Evolutionary conservation across 2,797 vertebrate genomes (phyloP), one percentile per base, ranked within the genome.

Genomic region (Galago senegalensis): DNA sequence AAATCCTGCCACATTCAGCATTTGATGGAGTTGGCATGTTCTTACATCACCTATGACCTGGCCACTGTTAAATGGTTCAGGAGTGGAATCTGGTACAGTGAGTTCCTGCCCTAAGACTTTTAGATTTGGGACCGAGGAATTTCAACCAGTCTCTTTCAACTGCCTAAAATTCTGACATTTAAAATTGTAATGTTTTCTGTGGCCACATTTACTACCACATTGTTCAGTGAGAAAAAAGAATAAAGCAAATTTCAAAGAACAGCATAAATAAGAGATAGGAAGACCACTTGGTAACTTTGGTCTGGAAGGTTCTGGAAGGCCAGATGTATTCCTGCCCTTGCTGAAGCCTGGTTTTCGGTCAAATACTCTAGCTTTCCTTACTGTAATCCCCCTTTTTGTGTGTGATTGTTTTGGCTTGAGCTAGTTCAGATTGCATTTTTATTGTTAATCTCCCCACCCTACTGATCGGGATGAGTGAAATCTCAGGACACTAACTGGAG

Each of bases 351-450:
- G 53, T 63, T 86, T 89, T 95, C 58, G 69, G 61, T 69, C 29
- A 94, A 91, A 84, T 34, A 80, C 25, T 84, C 46, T 29, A 63
- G 11, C 11, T 7, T 46, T 82, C 69, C 43, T 72, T 90, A 56
- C 37, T 58, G 5, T 25, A 95, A 27, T 21, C n/a, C n/a, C 9
- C 3, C 20, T 10, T 27, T 29, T 37, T 29, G 4, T 49, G 20
- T 61, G 3, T 60, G 21, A 53, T 31, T 58, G 67, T 43, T 60
- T 87, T 72, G 3, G 18, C 37, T 80, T 40, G 72, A 29, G 17
- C 25, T 37, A 63, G 49, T 75, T 85, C 91, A 93, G 61, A 81
- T 16, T 81, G 34, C n/a, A 14, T 85, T 91, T 96, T 61, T 72
- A 34, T 53, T 3, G 14, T 83, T 60, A 94, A 70, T 49, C 16